Evolutionary conservation across 2,888 invertebrate genomes (phyloP), one percentile per base, ranked within the genome.

Genomic region (Nycteola revayana): DNA sequence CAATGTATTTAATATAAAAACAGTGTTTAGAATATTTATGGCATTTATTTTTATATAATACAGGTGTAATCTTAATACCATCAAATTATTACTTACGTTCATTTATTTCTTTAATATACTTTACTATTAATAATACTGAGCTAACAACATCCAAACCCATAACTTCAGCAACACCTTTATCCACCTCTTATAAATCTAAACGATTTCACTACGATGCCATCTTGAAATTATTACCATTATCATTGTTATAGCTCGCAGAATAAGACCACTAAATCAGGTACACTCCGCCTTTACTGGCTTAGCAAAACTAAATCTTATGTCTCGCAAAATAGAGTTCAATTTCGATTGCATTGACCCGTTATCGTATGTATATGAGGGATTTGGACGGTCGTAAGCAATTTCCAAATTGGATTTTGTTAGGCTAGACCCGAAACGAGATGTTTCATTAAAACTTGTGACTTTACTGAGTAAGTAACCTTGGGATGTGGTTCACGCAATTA

Each of bases 371-470:
- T 46, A 50, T 60, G 63, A 52, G 62, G 66, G 60, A 65, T 67
- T 68, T 58, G 60, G 57, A 62, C 60, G 66, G 67, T 68, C 66
- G 72, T 72, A 74, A 72, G 75, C 77, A 75, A 77, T 75, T 71
- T 69, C 68, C 60, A 74, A 77, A 77, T 77, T 74, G 69, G 70
- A 66, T 68, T 70, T 64, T 51, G 64, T 59, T 51, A 55, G 61
- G 59, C 53, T 50, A 60, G 50, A 41, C 41, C 42, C 57, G 49
- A 48, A 52, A 50, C 42, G 45, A 52, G 47, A 54, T 51, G 60
- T 60, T 63, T 66, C 66, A 66, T 68, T 66, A 67, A 62, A 68
- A 66, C 50, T 68, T 62, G 49, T 39, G 46, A 51, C 53, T 52
- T 47, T 44, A 50, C 47, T 46, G 10, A 35, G 40, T 47, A 47